phyloP scores from a whole-genome alignment of 2,888 invertebrate genomes.

The Malthinus seriepunctatus region DNA sequence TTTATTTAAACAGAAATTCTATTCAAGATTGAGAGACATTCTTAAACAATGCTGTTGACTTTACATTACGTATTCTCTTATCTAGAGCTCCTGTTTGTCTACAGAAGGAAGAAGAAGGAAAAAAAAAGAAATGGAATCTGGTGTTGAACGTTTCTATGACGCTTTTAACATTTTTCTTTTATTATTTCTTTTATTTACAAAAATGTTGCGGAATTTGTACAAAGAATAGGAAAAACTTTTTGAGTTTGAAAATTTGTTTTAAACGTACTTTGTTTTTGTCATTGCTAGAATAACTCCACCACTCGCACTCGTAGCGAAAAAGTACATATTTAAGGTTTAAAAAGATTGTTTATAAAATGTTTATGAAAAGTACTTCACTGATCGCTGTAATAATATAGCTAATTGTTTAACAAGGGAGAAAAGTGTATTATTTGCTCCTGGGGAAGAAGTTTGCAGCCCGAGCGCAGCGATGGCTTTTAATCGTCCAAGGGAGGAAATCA shows the following conservation, averaged over 20 bases:
- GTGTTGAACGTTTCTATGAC: slow-evolving; percentile 19
- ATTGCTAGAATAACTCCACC: background rate
- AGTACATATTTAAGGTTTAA: too few species aligned
- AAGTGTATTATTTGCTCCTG: too few species aligned
- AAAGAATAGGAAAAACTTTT: background rate
- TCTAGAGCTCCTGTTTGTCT: slow-evolving; percentile 22
- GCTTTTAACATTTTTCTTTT: slow-evolving; percentile 25
- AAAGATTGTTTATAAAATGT: too few species aligned
- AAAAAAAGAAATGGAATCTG: slow-evolving; percentile 14
- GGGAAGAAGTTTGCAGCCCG: too few species aligned
- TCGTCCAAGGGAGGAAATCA: too few species aligned
- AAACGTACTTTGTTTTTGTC: background rate
- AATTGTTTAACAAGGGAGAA: too few species aligned
- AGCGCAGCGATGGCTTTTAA: too few species aligned
- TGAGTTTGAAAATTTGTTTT: background rate
- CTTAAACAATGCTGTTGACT: slow-evolving; percentile 37
- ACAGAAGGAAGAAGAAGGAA: slow-evolving; percentile 13
- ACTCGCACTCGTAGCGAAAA: background rate
- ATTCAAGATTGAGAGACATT: slow-evolving; percentile 32
- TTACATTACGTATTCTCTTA: slow-evolving; percentile 36
- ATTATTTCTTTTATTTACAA: slow-evolving; percentile 10
- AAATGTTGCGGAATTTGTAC: slow-evolving; percentile 1
- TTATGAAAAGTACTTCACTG: too few species aligned
- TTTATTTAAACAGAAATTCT: slow-evolving; percentile 30
- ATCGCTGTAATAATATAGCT: too few species aligned